Evolutionary conservation across 2,113 vertebrate species (phyloP), one percentile per base, ranked within the genome.

Genomic region (Cricetomys ansorgei): DNA sequence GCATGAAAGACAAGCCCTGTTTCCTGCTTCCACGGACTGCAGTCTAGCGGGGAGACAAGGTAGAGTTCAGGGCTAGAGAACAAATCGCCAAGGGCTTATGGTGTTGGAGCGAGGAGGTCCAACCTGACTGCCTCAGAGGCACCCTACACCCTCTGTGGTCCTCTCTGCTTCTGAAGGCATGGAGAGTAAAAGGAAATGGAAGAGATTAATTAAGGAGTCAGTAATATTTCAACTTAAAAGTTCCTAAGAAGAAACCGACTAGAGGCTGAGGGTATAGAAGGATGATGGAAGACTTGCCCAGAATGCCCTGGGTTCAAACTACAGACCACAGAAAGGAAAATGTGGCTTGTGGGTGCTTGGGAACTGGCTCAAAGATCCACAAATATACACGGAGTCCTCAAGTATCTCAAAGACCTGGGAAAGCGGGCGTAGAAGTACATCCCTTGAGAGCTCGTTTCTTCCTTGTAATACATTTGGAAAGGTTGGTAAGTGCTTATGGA

Each of bases 161-260:
- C 34, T 72, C 53, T n/a, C 5, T 19, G 43, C 76, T 86, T 65
- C 72, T 53, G 1, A 50, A 43, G 59, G 2, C 4, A 23, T 8
- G 27, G 25, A 9, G 43, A 57, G 64, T 48, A 81, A 86, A 88
- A 93, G 55, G 40, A 91, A 72, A 9, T 45, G 29, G 53, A 48
- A 75, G 43, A 45, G 53, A 65, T 57, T 43, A 19, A 81, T 57
- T 62, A 93, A 57, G 34, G 55, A 69, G 4, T 21, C 1, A 65
- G 43, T 12, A 89, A 88, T 50, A 73, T 59, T 95, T 92, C 67
- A 83, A 87, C 43, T 77, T 69, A 64, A 70, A 92, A 73, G 50
- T 57, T 25, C 34, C 31, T 81, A 76, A 76, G 55, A 80, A 59
- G 53, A 95, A 59, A 89, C 31, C 67, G 40, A 55, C 76, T 10